Evolutionary conservation across 2,113 vertebrate genomes (phyloP).

Genomic region (Scortum barcoo): DNA sequence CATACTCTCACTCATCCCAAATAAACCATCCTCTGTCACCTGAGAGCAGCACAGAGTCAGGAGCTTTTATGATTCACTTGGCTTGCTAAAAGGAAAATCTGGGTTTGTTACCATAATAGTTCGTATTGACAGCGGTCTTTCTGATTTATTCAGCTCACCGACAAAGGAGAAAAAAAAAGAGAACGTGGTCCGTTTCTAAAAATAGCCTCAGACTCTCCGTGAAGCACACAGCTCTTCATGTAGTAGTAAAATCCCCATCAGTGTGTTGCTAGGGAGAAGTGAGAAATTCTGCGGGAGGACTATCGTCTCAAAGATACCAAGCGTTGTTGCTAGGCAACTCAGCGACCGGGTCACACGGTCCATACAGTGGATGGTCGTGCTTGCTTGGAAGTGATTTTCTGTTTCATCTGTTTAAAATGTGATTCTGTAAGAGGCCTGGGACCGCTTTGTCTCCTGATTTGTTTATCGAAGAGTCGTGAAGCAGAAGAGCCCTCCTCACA

Average conservation of each 20-base stretch:
- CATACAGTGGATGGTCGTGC: slow-evolving; percentile 58
- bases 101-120: slow-evolving; percentile 1
- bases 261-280: slow-evolving; percentile 76
- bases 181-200: slow-evolving; percentile 59
- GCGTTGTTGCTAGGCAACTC: slow-evolving; percentile 83
- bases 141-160: slow-evolving; percentile 1
- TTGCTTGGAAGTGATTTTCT: slow-evolving; percentile 68
- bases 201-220: slow-evolving; percentile 61
- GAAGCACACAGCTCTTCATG: slow-evolving; percentile 28
- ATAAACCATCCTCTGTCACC: slow-evolving; percentile 16
- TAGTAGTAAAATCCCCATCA: slow-evolving; percentile 56
- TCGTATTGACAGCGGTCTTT: background rate
- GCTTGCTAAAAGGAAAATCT: background rate
- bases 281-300: slow-evolving; percentile 56
- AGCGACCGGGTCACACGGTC: slow-evolving; percentile 76
- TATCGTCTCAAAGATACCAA: slow-evolving; percentile 70
- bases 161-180: background rate
- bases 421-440: slow-evolving; percentile 50
- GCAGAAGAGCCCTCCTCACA: background rate
- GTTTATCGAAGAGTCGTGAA: slow-evolving; percentile 3
- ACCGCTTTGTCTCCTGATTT: slow-evolving; percentile 36
- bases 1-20: background rate
- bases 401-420: slow-evolving; percentile 70
- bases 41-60: background rate
- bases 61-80: background rate